Base-by-base conservation (phyloP, 2,888 invertebrate species). In the Napeogenes sylphis region DNA sequence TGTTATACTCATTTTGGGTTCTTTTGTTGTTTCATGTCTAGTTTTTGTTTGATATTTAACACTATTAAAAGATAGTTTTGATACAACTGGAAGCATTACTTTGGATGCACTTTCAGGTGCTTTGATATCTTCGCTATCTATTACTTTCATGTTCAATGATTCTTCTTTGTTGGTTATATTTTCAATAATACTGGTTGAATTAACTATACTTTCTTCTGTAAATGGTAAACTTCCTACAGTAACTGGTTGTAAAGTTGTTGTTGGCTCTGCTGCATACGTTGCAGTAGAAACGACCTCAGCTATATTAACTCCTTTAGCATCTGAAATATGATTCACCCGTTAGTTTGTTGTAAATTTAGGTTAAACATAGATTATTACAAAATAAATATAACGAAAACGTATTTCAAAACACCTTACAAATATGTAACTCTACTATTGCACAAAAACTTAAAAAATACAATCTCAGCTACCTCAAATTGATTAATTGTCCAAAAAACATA, bases 91-190 rank as follows among this genome's bases (percentile, higher is more conserved):
- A 76, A 71, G 70, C n/a, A 87, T 71, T 0, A 89, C 83, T 78
- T 79, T 87, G 0, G 89, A 88, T 42, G 88, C 88, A 59, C 87
- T 90, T 71, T 86, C 81, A 64, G 83, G 76, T 35, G 67, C 71
- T 64, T 75, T 77, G 5, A 73, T 61, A 46, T 73, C 69, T 56
- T 70, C 71, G 55, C 70, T 72, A 12, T 74, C 76, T 55, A 77
- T 66, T 62, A 80, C 65, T 75, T 80, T 73, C 64, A 73, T 64
- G n/a, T 71, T 67, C 6, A 67, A 45, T 30, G 59, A 57, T 46
- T 70, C 62, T 38, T 46, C 56, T n/a, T 53, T 64, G 8, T 51
- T 47, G 53, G 61, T 67, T 10, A 35, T 58, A 14, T 61, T 59
- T 4, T 63, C 30, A 21, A 56, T 33, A 54, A 63, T 55, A 33